Conservation (phyloP, 1,140 invertebrate genomes). For the Caenorhabditis latens region DNA sequence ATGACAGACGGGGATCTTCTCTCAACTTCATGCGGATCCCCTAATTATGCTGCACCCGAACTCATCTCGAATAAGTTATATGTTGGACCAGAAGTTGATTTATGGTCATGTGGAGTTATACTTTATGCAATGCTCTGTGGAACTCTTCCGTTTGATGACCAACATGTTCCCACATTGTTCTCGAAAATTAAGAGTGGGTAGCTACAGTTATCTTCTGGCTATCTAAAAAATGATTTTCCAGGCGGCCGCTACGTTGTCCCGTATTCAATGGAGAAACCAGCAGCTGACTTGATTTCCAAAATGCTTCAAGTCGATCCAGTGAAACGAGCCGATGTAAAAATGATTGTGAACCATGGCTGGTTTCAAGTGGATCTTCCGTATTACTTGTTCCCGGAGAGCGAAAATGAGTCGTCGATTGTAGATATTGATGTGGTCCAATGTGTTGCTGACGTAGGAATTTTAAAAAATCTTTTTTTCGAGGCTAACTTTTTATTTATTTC, state of each 20-base stretch:
- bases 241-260: constrained; percentile 97
- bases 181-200: constrained; percentile 93
- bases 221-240: constrained; percentile 77
- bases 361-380: constrained; percentile 95
- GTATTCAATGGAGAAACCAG: constrained; percentile 94
- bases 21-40: constrained; percentile 96
- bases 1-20: constrained; percentile 99
- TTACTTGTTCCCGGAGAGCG: constrained; percentile 94
- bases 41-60: constrained; percentile 99
- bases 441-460: constrained; percentile 83
- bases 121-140: constrained; percentile 97
- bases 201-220: too few relatives aligned
- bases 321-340: constrained; percentile 94
- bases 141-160: constrained; percentile 97
- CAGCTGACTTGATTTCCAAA: constrained; percentile 91
- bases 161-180: constrained; percentile 97
- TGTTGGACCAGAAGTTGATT: constrained; percentile 95
- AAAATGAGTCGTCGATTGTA: constrained; percentile 95
- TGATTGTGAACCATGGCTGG: constrained; percentile 98
- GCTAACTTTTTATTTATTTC: constrained; percentile 70
- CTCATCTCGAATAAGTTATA: constrained; percentile 85
- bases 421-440: constrained; percentile 94
- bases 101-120: constrained; percentile 99
- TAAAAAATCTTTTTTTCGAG: background rate
- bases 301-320: constrained; percentile 99